Evolutionary conservation across 2,888 invertebrate genomes (phyloP), one percentile per base, ranked within the genome.

Genomic region (Lochmaea capreae): DNA sequence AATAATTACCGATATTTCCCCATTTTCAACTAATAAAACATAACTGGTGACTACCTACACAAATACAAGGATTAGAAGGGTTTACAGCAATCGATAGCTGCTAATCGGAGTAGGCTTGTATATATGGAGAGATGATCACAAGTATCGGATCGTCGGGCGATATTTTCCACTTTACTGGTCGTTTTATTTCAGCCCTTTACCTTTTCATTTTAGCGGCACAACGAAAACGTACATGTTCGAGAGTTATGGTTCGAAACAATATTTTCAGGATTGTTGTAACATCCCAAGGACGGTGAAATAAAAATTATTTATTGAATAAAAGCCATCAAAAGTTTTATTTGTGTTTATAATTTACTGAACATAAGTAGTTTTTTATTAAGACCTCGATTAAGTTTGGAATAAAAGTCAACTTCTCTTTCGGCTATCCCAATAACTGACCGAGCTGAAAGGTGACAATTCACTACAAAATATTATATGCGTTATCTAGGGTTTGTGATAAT

Each of bases 81-180:
- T 54, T 63, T 18, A 63, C 52, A 22, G 18, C 22, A 77, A 80
- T 80, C 79, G 67, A 80, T 79, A 78, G 71, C 57, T 78, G 75
- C 75, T 76, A 75, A 76, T 75, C 75, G 75, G 71, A 75, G 76
- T 74, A 76, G 76, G 77, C 73, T 77, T 46, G 33, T 78, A 79
- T 77, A 80, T 75, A 80, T 74, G 76, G 74, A 72, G 72, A 74
- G 78, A 76, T 77, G 81, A 82, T 81, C 81, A 82, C 79, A 81
- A 80, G 81, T 80, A 78, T 79, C 79, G 78, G 77, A 79, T 75
- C 77, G 77, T 73, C 78, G 67, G 76, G 77, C 79, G 80, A 80
- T 80, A 78, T 79, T 81, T 82, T 81, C 81, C 81, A 79, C 81
- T 80, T 80, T 76, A 78, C 69, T 80, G 78, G 73, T 58, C 77